A percentile compares a stretch with the other conserved stretches of the same genome.
These are phyloP conservation scores for Cheilosia scutellata DNA, from an alignment of 2,888 invertebrate species.

Conservation along the genomic window DNA sequence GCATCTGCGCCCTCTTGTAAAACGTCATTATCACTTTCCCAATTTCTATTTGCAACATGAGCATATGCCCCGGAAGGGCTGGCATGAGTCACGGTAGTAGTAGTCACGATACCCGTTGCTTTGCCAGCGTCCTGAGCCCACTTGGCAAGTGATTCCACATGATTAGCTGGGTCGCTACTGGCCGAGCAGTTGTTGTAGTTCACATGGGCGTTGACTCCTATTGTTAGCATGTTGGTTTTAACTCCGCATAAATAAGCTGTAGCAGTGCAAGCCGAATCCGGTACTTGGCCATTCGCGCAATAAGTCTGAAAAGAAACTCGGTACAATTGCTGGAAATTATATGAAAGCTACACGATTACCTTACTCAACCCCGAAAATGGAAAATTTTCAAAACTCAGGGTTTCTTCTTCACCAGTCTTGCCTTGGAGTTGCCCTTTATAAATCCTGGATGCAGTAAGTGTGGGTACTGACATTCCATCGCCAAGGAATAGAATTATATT, in stretches of 20 bases:
- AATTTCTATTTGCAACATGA: constrained; percentile 87
- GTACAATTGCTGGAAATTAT: not conserved
- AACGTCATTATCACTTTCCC: constrained; percentile 89
- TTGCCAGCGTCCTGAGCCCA: constrained; percentile 88
- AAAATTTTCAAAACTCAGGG: constrained; percentile 87
- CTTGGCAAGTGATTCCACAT: constrained; percentile 87
- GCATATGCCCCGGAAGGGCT: constrained; percentile 89
- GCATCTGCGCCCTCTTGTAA: constrained; percentile 64
- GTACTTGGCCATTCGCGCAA: constrained; percentile 88
- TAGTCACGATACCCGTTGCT: constrained; percentile 89
- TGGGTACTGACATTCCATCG: constrained; percentile 90
- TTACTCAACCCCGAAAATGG: constrained; percentile 87
- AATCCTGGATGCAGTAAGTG: constrained; percentile 88
- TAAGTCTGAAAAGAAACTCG: constrained; percentile 84
- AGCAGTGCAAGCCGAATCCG: constrained; percentile 89
- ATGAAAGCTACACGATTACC: constrained; percentile 81
- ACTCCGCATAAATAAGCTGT: constrained; percentile 85
- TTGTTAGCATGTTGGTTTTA: constrained; percentile 88
- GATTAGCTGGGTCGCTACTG: constrained; percentile 86
- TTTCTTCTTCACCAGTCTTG: constrained; percentile 86
- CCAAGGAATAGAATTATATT: constrained; percentile 81
- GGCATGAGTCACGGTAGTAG: constrained; percentile 91
- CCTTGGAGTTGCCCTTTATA: constrained; percentile 87
- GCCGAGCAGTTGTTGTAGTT: constrained; percentile 87
- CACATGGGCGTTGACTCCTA: constrained; percentile 90